Base-by-base conservation (phyloP, 2,113 vertebrate genomes). In the Oreochromis aureus region DNA sequence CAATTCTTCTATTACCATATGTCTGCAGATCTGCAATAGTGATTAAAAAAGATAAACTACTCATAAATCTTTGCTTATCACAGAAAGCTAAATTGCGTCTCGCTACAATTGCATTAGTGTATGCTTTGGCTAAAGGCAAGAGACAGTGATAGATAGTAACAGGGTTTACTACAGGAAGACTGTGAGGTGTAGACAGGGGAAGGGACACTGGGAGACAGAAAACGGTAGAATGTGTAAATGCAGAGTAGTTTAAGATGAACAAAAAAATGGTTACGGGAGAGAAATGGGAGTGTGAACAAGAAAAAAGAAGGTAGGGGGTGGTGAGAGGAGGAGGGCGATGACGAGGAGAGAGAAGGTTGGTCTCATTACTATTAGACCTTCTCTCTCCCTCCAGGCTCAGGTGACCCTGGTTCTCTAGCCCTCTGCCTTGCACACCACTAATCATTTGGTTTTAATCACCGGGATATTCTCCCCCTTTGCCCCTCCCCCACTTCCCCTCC, bases 371-470 rank as follows among this genome's bases (percentile, higher is more conserved):
- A 95, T 94, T 91, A 91, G 91, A 94, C 91, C 89, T 93, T 90
- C 90, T 94, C 92, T 92, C 88, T 91, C 93, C 92, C 92, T 92
- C 89, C 91, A 93, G 94, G 94, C 92, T 92, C 89, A 92, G 92
- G 92, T 95, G 96, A 96, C 96, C 96, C 94, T 76, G 34, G 91
- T 91, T 90, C 92, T 56, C 83, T 44, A 91, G 91, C 94, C 95
- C 89, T 92, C 93, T 92, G 91, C 91, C 90, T 93, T 81, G 55
- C 94, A 89, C 92, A 92, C 90, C 92, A 94, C 94, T 96, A 96
- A 96, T 97, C 96, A 96, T 96, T 96, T 91, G 93, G 93, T 96
- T 96, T 96, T 96, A 97, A 97, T 97, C 95, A 96, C 95, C 93
- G 87, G 93, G 92, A 96, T 95, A 94, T 93, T 94, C 94, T 91